phyloP scores from a whole-genome alignment of 2,888 invertebrate species.

The Spodoptera picta region DNA sequence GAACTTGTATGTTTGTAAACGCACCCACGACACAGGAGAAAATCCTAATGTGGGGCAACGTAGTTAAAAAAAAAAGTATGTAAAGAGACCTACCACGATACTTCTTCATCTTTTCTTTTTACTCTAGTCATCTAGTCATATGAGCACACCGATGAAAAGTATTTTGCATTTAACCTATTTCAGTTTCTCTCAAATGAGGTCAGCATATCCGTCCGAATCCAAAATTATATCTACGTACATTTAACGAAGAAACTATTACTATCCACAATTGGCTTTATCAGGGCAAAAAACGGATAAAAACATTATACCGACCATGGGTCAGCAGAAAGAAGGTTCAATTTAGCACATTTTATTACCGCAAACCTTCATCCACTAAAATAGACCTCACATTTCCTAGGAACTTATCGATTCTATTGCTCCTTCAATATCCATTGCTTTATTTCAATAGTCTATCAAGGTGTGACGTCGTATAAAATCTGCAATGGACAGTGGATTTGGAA shows the following conservation, averaged over 20 bases:
- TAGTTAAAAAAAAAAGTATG: too few relatives aligned
- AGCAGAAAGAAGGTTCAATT: constrained; percentile 53
- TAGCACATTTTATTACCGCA: constrained; percentile 57
- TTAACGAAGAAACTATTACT: constrained; percentile 32
- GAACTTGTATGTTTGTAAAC: too few relatives aligned
- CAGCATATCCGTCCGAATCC: too few relatives aligned
- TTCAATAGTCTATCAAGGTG: constrained; percentile 43
- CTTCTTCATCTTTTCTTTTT: not conserved
- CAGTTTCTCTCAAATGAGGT: too few relatives aligned
- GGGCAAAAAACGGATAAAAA: constrained; percentile 44
- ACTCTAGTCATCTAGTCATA: too few relatives aligned
- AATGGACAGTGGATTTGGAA: constrained; percentile 37
- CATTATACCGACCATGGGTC: constrained; percentile 51
- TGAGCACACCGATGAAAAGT: too few relatives aligned
- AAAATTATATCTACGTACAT: constrained; percentile 13
- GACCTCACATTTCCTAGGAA: constrained; percentile 46
- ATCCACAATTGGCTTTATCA: constrained; percentile 42
- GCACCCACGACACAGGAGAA: too few relatives aligned
- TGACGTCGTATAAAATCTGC: constrained; percentile 40
- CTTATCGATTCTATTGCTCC: constrained; percentile 41
- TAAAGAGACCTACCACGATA: too few relatives aligned
- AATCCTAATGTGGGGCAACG: too few relatives aligned
- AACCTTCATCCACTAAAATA: constrained; percentile 53
- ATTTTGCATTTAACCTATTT: too few relatives aligned
- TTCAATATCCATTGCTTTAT: constrained; percentile 52